Percentiles rank a stretch among this genome's conserved stretches.
Evolutionary conservation across 2,113 vertebrate species (phyloP).

Genomic region (Salvelinus fontinalis): DNA sequence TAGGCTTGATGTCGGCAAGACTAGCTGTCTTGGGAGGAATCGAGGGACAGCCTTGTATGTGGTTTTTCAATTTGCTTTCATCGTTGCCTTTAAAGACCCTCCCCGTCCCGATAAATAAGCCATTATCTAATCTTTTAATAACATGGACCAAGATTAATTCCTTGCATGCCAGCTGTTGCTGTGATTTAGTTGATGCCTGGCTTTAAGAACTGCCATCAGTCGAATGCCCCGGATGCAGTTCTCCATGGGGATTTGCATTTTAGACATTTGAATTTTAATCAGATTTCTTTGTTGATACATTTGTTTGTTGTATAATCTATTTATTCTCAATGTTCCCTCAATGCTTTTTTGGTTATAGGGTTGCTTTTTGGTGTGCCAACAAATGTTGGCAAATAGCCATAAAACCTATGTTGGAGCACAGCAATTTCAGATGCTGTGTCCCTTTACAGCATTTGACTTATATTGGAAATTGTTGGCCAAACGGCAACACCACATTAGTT

Average conservation of each 20-base stretch:
- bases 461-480: neutral
- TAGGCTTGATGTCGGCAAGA: conserved; percentile 93
- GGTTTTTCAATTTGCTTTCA: conserved; percentile 52
- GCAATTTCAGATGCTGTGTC: neutral
- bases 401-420: neutral
- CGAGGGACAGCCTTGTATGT: conserved; percentile 83
- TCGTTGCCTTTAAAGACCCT: conserved; percentile 49
- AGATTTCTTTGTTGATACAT: conserved; percentile 37
- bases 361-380: neutral
- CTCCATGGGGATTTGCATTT: conserved; percentile 33
- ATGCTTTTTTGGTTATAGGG: conserved; percentile 7
- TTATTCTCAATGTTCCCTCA: neutral
- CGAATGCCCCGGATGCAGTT: conserved; percentile 24
- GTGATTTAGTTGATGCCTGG: conserved; percentile 50
- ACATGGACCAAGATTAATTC: conserved; percentile 71
- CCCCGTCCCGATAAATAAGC: conserved; percentile 67
- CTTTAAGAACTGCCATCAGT: conserved; percentile 48
- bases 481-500: neutral
- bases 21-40: conserved; percentile 85
- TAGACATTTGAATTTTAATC: conserved; percentile 37
- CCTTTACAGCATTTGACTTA: neutral
- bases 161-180: conserved; percentile 71
- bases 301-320: conserved; percentile 20
- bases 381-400: neutral
- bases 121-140: conserved; percentile 79